phyloP scores from a whole-genome alignment of 2,888 invertebrate species.

The Sminthurinus aureus region DNA sequence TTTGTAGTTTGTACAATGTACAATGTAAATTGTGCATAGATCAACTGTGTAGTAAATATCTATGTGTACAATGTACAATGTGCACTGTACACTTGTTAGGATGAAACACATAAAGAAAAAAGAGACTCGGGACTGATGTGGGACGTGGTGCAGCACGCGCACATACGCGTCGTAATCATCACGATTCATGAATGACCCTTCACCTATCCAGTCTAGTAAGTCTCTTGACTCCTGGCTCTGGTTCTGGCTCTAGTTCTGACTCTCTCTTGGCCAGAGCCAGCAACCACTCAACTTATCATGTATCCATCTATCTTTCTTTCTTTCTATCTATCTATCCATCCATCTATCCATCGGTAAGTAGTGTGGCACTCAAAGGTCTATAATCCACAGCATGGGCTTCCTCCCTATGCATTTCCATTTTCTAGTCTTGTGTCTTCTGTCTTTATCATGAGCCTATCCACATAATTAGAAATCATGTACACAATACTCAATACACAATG shows the following conservation, averaged over 20 bases:
- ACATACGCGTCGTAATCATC: slow-evolving; percentile 46
- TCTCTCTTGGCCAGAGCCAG: background rate
- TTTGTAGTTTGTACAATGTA: too few species aligned
- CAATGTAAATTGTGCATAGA: too few species aligned
- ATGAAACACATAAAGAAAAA: too few species aligned
- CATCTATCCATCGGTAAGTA: slow-evolving; percentile 13
- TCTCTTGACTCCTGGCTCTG: slow-evolving; percentile 34
- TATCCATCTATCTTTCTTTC: background rate
- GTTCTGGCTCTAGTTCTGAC: too few species aligned
- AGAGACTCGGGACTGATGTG: background rate
- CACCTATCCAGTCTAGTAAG: slow-evolving; percentile 45
- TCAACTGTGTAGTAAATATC: too few species aligned
- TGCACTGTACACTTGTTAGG: too few species aligned
- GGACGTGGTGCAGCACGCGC: slow-evolving; percentile 52
- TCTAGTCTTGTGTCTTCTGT: too few species aligned
- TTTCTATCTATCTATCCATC: background rate
- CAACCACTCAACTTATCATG: slow-evolving; percentile 25
- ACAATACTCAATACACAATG: too few species aligned
- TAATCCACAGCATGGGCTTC: slow-evolving; percentile 17
- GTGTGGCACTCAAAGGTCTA: slow-evolving; percentile 30
- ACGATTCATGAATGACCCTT: slow-evolving; percentile 48
- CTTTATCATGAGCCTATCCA: too few species aligned
- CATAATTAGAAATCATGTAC: too few species aligned
- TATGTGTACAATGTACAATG: too few species aligned
- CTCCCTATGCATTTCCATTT: too few species aligned